Conservation (phyloP, 2,888 invertebrate species). For the Tubulanus polymorphus region DNA sequence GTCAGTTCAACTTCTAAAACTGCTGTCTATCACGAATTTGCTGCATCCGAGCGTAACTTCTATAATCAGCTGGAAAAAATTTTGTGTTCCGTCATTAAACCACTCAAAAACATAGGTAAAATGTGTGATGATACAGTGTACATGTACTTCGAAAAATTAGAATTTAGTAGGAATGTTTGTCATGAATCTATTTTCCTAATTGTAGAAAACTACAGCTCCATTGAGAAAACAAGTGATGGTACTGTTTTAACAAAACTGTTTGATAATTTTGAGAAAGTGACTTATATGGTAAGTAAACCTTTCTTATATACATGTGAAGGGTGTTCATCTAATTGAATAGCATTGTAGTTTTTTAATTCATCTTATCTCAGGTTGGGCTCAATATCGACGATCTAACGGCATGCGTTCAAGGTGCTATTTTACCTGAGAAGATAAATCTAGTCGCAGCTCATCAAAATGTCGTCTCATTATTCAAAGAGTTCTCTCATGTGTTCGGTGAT, state of each 20-base stretch:
- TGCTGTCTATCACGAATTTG: conserved; percentile 42
- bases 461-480: conserved; percentile 28
- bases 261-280: conserved; percentile 5
- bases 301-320: not conserved
- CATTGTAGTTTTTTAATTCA: not conserved
- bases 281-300: conserved; percentile 4
- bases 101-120: conserved; percentile 38
- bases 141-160: not conserved
- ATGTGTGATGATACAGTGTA: not conserved
- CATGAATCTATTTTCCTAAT: too few species aligned
- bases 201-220: conserved; percentile 4
- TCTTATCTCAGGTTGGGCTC: not conserved
- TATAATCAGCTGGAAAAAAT: conserved; percentile 37
- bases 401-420: too few species aligned
- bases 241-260: conserved; percentile 6
- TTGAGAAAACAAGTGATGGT: conserved; percentile 3
- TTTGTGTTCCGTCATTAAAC: conserved; percentile 31
- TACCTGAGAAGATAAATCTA: too few species aligned
- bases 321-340: not conserved
- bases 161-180: not conserved
- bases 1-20: conserved; percentile 23
- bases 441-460: not conserved
- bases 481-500: conserved; percentile 39
- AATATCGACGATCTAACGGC: too few species aligned
- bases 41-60: conserved; percentile 38